phyloP scores from a whole-genome alignment of 1,140 invertebrate species.

The Zelostemma sp. region DNA sequence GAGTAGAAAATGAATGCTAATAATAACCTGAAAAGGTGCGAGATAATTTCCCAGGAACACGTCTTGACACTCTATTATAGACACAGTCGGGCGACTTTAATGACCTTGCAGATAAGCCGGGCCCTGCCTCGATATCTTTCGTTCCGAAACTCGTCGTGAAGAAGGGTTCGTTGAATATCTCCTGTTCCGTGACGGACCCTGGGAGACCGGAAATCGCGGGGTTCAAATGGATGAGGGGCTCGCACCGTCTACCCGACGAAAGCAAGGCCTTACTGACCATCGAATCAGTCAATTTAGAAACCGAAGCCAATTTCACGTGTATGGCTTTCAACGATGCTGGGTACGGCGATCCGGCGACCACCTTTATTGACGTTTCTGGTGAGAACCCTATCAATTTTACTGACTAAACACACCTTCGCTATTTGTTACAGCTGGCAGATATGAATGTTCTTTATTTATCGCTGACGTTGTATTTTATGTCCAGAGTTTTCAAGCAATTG shows the following conservation, averaged over 20 bases:
- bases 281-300: constrained; percentile 83
- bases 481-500: too few species aligned
- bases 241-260: constrained; percentile 78
- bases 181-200: constrained; percentile 84
- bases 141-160: constrained; percentile 84
- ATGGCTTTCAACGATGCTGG: constrained; percentile 86
- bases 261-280: constrained; percentile 82
- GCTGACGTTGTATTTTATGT: background rate
- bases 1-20: constrained; percentile 1
- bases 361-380: constrained; percentile 84
- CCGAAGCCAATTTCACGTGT: constrained; percentile 89
- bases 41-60: background rate
- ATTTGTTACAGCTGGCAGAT: background rate
- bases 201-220: constrained; percentile 82
- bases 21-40: background rate
- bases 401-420: background rate
- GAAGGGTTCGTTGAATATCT: constrained; percentile 81
- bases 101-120: constrained; percentile 77
- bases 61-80: constrained; percentile 9
- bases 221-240: constrained; percentile 85
- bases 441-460: background rate
- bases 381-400: constrained; percentile 30
- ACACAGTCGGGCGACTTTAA: constrained; percentile 10
- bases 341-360: constrained; percentile 78
- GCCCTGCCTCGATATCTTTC: constrained; percentile 78